Evolutionary conservation across 2,888 invertebrate species (phyloP), one percentile per base, ranked within the genome.

Genomic region (Euclidia mi): DNA sequence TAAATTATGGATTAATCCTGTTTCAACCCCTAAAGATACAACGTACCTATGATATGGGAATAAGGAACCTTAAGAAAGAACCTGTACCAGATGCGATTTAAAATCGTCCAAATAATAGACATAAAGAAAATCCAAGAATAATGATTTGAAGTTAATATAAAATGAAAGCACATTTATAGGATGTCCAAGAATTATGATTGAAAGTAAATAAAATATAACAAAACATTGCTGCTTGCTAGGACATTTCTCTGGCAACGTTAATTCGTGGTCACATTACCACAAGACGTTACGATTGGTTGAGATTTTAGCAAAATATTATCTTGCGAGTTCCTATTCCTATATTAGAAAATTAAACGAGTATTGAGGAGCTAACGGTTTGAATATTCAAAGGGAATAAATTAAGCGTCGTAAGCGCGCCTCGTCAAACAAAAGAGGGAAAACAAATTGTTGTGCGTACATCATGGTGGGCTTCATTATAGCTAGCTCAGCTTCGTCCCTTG

Each of bases 341-440:
- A 90, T 91, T 89, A 88, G 83, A 86, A 89, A 92, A 90, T 89
- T 87, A 89, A 91, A 91, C 81, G 89, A 89, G 83, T 88, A 92
- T 92, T 87, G 92, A 87, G 86, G 87, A 85, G 86, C 82, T 83
- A 85, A 84, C 80, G 86, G 81, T 86, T 85, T 94, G 94, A 94
- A 93, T 94, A 94, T 93, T 93, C 93, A 94, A 85, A 85, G 75
- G 71, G 91, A 91, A 92, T 93, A 91, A 92, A 91, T 93, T 92
- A 89, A 82, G 76, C 71, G 71, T 77, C 59, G 44, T 56, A 61
- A 69, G 84, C 80, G 81, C 81, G 74, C 79, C 81, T 71, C 72
- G 74, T 68, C 66, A 81, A 78, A 83, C 78, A 78, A 79, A 76
- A 73, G 75, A 67, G 73, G 70, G 62, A 80, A 74, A 83, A 84